A percentile compares a stretch with the other conserved stretches of the same genome.
These are phyloP conservation scores for Sycophaga agraensis DNA, from an alignment of 1,140 invertebrate species.

Conservation along the genomic window DNA sequence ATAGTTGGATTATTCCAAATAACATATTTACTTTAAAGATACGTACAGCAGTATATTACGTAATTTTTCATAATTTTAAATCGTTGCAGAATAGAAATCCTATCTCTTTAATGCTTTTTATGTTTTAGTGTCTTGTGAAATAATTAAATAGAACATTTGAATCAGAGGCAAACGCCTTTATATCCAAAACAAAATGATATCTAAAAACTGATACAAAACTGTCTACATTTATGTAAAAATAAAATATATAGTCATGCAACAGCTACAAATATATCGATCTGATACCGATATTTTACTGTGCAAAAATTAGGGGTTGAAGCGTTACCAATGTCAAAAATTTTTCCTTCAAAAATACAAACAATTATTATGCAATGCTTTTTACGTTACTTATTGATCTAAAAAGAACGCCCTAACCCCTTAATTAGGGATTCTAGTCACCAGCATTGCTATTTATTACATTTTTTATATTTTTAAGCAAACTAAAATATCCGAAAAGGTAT, in stretches of 20 bases:
- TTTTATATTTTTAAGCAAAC: too few relatives aligned
- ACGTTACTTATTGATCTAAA: neutral
- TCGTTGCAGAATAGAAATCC: constrained; percentile 1
- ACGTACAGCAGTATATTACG: neutral
- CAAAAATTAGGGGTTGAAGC: neutral
- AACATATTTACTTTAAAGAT: constrained; percentile 7
- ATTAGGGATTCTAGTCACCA: too few relatives aligned
- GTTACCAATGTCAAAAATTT: neutral
- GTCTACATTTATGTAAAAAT: neutral
- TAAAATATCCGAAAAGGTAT: too few relatives aligned
- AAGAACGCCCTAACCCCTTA: constrained; percentile 3
- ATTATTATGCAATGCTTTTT: neutral
- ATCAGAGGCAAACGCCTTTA: neutral
- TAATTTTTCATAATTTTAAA: constrained; percentile 2
- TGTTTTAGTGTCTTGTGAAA: too few relatives aligned
- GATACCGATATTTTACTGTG: neutral
- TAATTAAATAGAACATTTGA: neutral
- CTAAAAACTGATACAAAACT: neutral
- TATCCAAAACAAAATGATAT: neutral
- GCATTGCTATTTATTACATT: too few relatives aligned
- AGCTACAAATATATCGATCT: too few relatives aligned
- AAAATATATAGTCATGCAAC: constrained; percentile 11
- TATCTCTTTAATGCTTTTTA: neutral
- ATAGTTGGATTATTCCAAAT: constrained; percentile 3
- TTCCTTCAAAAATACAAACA: neutral